Conservation (phyloP, 1,140 invertebrate genomes). For the Hesperophylax magnus region DNA sequence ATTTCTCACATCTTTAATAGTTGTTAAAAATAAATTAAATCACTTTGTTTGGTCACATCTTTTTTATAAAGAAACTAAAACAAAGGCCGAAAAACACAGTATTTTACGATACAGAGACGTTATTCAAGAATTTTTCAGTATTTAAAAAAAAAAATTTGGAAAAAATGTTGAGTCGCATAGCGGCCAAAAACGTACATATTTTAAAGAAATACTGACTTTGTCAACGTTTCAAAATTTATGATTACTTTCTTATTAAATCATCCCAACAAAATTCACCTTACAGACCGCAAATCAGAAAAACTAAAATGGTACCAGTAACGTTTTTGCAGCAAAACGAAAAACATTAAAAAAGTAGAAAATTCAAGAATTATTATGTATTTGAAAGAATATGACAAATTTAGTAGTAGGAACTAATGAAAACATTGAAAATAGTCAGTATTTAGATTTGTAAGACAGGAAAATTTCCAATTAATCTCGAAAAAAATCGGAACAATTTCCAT, state of each 20-base stretch:
- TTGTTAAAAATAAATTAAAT: not conserved
- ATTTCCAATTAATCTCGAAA: not conserved
- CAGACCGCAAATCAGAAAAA: not conserved
- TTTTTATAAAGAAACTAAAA: conserved; percentile 18
- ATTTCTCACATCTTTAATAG: not conserved
- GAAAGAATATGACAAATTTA: not conserved
- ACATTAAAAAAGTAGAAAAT: not conserved
- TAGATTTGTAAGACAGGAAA: not conserved
- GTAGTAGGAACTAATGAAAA: not conserved
- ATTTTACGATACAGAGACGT: conserved; percentile 14
- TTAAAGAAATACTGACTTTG: too few relatives aligned
- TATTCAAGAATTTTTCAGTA: not conserved
- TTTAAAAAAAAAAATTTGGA: not conserved
- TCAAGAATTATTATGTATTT: not conserved
- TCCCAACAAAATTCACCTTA: not conserved
- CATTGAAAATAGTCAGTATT: not conserved
- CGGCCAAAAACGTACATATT: not conserved
- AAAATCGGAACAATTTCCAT: not conserved
- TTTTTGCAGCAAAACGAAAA: too few relatives aligned
- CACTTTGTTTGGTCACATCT: not conserved
- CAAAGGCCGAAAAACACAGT: conserved; percentile 19
- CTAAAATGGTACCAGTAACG: not conserved
- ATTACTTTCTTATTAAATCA: not conserved
- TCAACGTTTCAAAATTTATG: not conserved
- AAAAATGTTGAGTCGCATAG: not conserved